Evolutionary conservation across 2,113 vertebrate genomes (phyloP).

Genomic region (Pedetes capensis): DNA sequence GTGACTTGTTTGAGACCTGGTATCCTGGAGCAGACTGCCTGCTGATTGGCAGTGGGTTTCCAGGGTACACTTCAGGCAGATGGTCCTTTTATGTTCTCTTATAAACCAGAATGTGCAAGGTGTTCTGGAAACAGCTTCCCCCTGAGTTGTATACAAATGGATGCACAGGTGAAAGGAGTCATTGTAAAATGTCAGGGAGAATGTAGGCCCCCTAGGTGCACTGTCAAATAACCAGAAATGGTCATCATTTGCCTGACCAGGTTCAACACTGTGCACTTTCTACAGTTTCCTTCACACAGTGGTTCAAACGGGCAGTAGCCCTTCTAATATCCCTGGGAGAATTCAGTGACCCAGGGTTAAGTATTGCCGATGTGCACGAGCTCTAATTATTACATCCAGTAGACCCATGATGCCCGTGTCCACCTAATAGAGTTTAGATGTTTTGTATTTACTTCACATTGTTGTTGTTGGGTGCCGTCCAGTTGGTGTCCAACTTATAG

Average conservation of each 20-base stretch:
- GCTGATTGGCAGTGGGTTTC: neutral
- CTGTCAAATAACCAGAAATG: slow-evolving; percentile 23
- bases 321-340: neutral
- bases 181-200: neutral
- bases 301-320: neutral
- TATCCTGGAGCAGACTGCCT: rapidly evolving
- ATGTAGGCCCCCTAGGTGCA: neutral
- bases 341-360: slow-evolving; percentile 8
- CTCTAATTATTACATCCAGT: slow-evolving; percentile 1
- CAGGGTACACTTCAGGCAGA: neutral
- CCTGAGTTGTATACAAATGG: neutral
- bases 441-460: slow-evolving; percentile 40
- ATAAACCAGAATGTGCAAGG: neutral
- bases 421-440: neutral
- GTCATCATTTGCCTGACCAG: neutral
- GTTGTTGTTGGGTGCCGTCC: too few species aligned
- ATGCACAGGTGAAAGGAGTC: neutral
- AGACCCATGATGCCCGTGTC: neutral
- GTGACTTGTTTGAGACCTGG: neutral
- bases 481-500: too few species aligned
- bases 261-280: neutral
- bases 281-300: neutral
- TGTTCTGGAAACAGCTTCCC: neutral
- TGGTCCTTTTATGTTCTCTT: neutral
- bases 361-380: neutral